Evolutionary conservation across 2,113 vertebrate genomes (phyloP), one percentile per base, ranked within the genome.

Genomic region (Catharus fuscescens): DNA sequence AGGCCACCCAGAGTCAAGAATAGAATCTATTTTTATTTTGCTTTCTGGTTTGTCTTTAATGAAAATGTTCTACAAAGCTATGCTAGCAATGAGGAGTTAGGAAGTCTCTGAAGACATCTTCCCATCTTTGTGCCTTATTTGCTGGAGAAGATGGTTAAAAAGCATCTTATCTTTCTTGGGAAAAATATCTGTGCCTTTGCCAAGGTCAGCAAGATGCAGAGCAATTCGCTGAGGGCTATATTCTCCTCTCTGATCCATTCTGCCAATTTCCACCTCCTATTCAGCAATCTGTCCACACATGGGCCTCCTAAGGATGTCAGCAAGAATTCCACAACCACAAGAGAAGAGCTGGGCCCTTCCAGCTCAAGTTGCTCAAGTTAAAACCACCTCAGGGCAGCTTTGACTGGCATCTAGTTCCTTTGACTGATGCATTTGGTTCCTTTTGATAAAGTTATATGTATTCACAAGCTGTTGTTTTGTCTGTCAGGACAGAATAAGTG

Each of bases 191-290:
- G 71, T 52, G 11, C 2, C 1, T 77, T 93, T 95, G 76, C 94
- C 90, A 96, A 94, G 92, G 90, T 94, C 95, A 97, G 95, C 67
- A 90, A 94, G 93, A 90, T 80, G 50, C 54, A 88, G 72, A 95
- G 54, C 92, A 78, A 83, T 83, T 92, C 7, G 59, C 94, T 94
- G 71, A 93, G 90, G 82, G 92, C 86, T 96, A 62, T 59, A 44
- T 90, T 88, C 86, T 83, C 66, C 59, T 90, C 81, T 96, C 92
- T 97, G 95, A 95, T 96, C 92, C 85, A 34, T 86, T 90, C 82
- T 95, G 85, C 92, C 92, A 90, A 65, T 92, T 94, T 93, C 93
- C 76, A 85, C 79, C 93, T 94, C 88, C 70, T 66, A 69, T 90
- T 90, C 85, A 88, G 70, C 81, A 90, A 77, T 96, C 92, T 88